phyloP scores from a whole-genome alignment of 1,140 invertebrate species.

The Diachasma alloeum region DNA sequence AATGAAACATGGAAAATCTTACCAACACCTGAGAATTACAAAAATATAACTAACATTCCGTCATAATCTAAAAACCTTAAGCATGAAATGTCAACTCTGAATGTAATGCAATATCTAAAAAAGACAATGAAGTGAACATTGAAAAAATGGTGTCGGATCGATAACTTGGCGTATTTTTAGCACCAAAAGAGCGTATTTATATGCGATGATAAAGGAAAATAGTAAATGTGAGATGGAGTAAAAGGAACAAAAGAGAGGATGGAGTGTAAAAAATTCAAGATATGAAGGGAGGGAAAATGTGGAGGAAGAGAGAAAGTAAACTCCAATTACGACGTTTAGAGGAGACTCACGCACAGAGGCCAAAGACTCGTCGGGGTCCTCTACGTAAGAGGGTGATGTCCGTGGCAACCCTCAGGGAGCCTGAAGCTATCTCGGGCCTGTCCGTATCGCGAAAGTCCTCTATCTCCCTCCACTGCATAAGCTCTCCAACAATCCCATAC shows the following conservation, averaged over 20 bases:
- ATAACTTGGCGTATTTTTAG: background rate
- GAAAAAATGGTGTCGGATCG: background rate
- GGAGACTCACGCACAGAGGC: conserved; percentile 29
- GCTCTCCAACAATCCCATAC: conserved; percentile 3
- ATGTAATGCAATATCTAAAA: too few relatives aligned
- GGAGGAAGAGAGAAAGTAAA: conserved; percentile 33
- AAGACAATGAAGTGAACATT: background rate
- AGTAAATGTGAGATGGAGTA: background rate
- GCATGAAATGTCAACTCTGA: too few relatives aligned
- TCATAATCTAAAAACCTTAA: too few relatives aligned
- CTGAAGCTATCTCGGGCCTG: conserved; percentile 40
- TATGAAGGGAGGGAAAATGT: background rate
- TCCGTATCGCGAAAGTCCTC: conserved; percentile 36
- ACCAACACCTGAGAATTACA: too few relatives aligned
- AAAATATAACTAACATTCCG: too few relatives aligned
- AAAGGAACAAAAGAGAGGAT: background rate
- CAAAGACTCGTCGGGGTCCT: conserved; percentile 32
- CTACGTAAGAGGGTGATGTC: conserved; percentile 40
- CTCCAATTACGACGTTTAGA: conserved; percentile 58
- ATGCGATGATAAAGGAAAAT: background rate
- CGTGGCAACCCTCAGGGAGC: conserved; percentile 40
- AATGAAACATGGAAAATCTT: too few relatives aligned
- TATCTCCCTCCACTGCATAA: conserved; percentile 6
- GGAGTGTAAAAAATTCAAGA: background rate
- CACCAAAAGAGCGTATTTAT: background rate